Evolutionary conservation across 2,113 vertebrate genomes (phyloP).

Genomic region (Coracopsis vasa): DNA sequence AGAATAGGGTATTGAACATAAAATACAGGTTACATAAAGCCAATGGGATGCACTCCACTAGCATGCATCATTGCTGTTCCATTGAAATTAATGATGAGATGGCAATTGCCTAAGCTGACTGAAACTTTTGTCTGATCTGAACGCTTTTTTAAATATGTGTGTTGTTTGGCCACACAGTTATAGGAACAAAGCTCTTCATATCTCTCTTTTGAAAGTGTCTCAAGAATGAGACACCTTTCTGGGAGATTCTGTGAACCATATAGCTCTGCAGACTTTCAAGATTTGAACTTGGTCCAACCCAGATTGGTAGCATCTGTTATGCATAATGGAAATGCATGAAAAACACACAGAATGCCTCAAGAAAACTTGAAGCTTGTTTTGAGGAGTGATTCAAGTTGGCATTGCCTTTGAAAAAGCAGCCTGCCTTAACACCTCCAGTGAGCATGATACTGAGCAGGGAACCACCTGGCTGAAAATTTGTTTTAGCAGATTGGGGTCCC

Average conservation of each 20-base stretch:
- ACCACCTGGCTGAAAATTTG: background rate
- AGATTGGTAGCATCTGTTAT: constrained; percentile 3
- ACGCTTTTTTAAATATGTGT: background rate
- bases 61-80: background rate
- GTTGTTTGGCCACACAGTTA: background rate
- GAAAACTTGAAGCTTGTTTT: background rate
- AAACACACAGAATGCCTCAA: background rate
- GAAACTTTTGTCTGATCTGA: background rate
- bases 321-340: background rate
- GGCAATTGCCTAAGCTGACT: background rate
- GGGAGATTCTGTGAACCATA: background rate
- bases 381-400: background rate
- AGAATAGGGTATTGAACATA: background rate
- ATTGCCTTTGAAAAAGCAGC: background rate
- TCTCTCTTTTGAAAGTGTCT: background rate
- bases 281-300: background rate
- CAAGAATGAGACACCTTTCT: background rate
- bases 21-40: background rate
- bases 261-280: background rate
- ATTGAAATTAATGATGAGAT: background rate
- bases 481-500: background rate
- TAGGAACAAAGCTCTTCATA: background rate
- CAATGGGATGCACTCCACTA: background rate
- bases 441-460: background rate
- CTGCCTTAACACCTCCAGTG: background rate